Evolutionary conservation across 2,113 vertebrate genomes (phyloP).

Genomic region (Gadus chalcogrammus): DNA sequence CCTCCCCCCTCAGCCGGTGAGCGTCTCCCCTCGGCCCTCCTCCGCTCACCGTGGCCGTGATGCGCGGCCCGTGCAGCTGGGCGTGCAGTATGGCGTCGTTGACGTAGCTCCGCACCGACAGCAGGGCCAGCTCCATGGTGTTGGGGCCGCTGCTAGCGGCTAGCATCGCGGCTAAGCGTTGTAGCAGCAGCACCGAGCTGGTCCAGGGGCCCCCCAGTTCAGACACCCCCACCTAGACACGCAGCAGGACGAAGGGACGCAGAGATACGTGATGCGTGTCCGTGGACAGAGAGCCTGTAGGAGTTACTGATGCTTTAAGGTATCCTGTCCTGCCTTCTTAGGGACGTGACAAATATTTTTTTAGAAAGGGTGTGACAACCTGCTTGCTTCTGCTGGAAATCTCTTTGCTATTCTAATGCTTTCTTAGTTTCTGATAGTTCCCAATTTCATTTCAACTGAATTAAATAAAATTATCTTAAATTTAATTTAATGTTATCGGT

Average conservation of each 20-base stretch:
- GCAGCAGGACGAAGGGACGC: no score
- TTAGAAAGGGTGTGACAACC: no score
- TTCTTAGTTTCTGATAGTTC: no score
- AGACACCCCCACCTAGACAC: slow-evolving; percentile 65
- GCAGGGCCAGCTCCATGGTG: slow-evolving; percentile 78
- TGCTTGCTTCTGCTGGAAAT: no score
- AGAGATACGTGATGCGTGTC: background rate
- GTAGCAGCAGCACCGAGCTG: slow-evolving; percentile 77
- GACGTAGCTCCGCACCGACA: slow-evolving; percentile 74
- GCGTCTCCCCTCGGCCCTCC: background rate
- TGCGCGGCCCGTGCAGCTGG: slow-evolving; percentile 81
- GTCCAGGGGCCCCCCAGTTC: slow-evolving; percentile 83
- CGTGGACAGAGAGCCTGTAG: no score
- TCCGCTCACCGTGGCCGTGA: slow-evolving; percentile 80
- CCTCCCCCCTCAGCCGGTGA: background rate
- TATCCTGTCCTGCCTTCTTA: no score
- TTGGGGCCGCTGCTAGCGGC: slow-evolving; percentile 75
- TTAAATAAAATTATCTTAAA: no score
- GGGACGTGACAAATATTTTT: no score
- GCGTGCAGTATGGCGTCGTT: slow-evolving; percentile 86
- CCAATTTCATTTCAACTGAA: no score
- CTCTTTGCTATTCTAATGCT: no score
- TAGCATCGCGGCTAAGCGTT: slow-evolving; percentile 76
- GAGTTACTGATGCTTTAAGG: no score
- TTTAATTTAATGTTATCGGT: no score